These are phyloP conservation scores for Mormyrus lacerda DNA, from an alignment of 2,113 vertebrate species.

Conservation along the genomic window DNA sequence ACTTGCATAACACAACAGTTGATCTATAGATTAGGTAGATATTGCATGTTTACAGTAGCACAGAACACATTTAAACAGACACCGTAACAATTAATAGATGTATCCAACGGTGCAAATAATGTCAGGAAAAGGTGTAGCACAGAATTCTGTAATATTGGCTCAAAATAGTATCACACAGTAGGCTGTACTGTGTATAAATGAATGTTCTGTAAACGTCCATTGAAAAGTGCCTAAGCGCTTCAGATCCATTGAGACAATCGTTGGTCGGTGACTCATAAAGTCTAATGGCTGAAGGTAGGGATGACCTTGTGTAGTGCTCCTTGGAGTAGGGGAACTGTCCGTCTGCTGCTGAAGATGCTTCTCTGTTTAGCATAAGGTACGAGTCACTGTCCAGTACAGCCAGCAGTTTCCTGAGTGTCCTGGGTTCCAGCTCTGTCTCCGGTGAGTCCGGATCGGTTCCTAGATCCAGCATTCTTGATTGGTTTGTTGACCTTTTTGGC, in stretches of 20 bases:
- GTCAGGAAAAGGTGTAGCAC: not conserved
- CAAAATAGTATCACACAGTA: not conserved
- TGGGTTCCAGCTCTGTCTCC: not conserved
- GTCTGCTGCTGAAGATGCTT: no score
- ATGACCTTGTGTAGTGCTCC: not conserved
- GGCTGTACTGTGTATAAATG: not conserved
- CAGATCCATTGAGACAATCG: not conserved
- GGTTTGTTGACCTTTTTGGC: not conserved
- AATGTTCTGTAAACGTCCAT: not conserved
- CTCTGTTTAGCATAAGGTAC: not conserved
- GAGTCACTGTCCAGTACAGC: not conserved
- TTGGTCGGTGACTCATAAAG: not conserved
- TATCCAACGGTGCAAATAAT: not conserved
- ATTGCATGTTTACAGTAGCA: not conserved
- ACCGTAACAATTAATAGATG: not conserved
- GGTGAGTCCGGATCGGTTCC: not conserved
- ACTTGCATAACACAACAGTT: not conserved
- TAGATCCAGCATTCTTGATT: not conserved
- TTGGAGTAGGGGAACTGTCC: no score
- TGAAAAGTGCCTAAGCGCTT: not conserved
- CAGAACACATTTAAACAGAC: not conserved
- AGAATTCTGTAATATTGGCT: not conserved
- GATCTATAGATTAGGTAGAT: not conserved
- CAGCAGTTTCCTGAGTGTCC: not conserved
- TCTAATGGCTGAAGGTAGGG: not conserved